phyloP scores from a whole-genome alignment of 2,113 vertebrate species.

The Cyprinodon tularosa region DNA sequence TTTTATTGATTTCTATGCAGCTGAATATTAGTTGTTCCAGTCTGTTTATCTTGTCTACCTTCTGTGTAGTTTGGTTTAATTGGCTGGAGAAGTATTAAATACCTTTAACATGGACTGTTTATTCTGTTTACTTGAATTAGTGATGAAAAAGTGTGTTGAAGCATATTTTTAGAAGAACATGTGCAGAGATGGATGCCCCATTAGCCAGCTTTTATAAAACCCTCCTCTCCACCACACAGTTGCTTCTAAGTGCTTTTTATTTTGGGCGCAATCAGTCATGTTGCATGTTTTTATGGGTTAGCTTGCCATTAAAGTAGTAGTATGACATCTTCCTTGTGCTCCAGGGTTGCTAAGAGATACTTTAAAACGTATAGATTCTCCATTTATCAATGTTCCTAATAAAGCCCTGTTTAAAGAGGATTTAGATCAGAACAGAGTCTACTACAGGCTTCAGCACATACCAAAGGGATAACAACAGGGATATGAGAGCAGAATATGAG shows the following conservation, averaged over 20 bases:
- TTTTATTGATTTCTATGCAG: conserved; percentile 18
- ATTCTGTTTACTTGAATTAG: not conserved
- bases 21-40: conserved; percentile 11
- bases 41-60: conserved; percentile 5
- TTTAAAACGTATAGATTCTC: not conserved
- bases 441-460: not conserved
- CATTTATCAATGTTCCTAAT: not conserved
- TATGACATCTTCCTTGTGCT: not conserved
- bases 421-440: not conserved
- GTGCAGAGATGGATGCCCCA: conserved; percentile 10
- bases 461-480: not conserved
- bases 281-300: not conserved
- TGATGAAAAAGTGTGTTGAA: not conserved
- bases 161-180: not conserved
- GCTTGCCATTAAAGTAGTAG: not conserved
- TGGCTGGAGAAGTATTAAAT: conserved; percentile 33
- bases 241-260: conserved; percentile 35
- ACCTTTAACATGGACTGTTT: not conserved
- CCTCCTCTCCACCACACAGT: not conserved
- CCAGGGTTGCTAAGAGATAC: not conserved
- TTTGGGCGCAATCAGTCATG: conserved; percentile 7
- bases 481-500: conserved; percentile 11
- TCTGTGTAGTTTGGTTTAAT: conserved; percentile 11
- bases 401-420: not conserved
- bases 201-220: conserved; percentile 20